Base-by-base conservation (phyloP, 1,140 invertebrate genomes). In the Battus philenor region DNA sequence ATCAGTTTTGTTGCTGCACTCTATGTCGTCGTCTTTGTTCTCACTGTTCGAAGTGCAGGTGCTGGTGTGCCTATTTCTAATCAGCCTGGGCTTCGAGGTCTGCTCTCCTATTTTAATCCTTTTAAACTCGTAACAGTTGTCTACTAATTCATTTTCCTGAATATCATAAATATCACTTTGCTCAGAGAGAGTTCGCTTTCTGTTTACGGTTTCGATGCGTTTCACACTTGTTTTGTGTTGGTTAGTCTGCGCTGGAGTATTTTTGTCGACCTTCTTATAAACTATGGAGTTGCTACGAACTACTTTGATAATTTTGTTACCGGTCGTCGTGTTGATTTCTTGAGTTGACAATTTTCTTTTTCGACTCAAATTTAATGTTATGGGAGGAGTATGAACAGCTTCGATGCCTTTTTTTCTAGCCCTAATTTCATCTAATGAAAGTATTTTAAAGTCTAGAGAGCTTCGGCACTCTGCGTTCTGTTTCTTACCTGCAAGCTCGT, bases 231-330 rank as follows among this genome's bases (percentile, higher is more conserved):
- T 24, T 62, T 69, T 79, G 1, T 54, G 18, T 2, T 56, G 57
- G 24, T 13, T 59, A 0, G 52, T 13, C 2, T 50, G 55, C 6
- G 54, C 44, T 0, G 71, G 47, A 3, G 62, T 51, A n/a, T 61
- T 71, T 2, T 65, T 54, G 22, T 80, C 73, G 1, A 85, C 11
- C 38, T 82, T 78, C 50, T 81, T 82, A 47, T 85, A 85, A 12
- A 85, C 75, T 47, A 85, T 69, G 0, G 78, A 82, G 38, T 85
- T 85, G 51, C 75, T 85, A 26, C 78, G 54, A 16, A 85, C 77
- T 1, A 85, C 60, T 60, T 85, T 85, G 2, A 85, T 68, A 3
- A 85, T 76, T 54, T 85, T 85, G 44, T 82, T 77, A 7, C 76
- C 78, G 0, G 78, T 67, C 0, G 76, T 76, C 0, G 76, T 79